phyloP scores from a whole-genome alignment of 2,113 vertebrate genomes.

The Tonatia bakeri region DNA sequence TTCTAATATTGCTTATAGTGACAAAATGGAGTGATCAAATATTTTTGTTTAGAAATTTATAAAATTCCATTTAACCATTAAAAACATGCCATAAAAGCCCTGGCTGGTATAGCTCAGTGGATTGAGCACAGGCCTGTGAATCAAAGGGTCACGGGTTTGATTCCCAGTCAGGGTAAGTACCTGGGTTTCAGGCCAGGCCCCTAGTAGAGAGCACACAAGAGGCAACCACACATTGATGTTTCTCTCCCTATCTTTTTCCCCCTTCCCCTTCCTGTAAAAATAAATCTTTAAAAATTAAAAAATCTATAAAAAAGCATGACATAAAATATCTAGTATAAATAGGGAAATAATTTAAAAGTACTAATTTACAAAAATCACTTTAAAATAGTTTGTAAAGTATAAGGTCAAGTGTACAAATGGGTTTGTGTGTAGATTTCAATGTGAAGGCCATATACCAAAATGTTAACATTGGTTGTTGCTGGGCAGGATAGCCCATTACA shows the following conservation, averaged over 20 bases:
- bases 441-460: neutral
- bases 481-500: rapidly evolving
- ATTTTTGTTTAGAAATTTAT: neutral
- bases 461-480: neutral
- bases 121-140: too few relatives aligned
- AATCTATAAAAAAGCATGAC: too few relatives aligned
- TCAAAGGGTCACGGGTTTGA: too few relatives aligned
- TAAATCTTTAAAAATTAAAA: too few relatives aligned
- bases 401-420: neutral
- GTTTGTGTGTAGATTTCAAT: neutral
- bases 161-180: too few relatives aligned
- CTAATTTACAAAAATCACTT: neutral
- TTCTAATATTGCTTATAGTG: neutral
- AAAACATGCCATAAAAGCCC: neutral
- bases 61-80: neutral
- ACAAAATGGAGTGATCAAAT: neutral
- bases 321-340: neutral
- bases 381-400: neutral
- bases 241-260: too few relatives aligned
- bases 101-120: too few relatives aligned
- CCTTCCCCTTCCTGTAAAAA: too few relatives aligned
- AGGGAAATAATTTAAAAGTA: neutral
- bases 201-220: too few relatives aligned
- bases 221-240: too few relatives aligned
- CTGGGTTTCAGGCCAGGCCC: too few relatives aligned